phyloP scores from a whole-genome alignment of 2,888 invertebrate species.

The Boloria selene region DNA sequence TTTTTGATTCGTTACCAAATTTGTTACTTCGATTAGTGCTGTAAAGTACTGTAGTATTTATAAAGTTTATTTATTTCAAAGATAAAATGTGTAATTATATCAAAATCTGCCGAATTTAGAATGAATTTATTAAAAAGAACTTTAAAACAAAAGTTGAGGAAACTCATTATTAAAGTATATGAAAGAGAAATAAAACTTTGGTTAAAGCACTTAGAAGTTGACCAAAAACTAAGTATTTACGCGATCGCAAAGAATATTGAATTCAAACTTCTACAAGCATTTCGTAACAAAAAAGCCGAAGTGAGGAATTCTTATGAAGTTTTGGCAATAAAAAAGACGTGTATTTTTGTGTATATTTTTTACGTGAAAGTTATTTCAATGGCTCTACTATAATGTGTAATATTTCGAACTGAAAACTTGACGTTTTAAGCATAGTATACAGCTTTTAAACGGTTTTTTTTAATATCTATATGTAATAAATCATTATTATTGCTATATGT shows the following conservation, averaged over 20 bases:
- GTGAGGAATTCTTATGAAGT: slow-evolving; percentile 9
- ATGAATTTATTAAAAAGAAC: slow-evolving; percentile 5
- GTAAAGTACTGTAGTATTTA: background rate
- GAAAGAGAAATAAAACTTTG: slow-evolving; percentile 13
- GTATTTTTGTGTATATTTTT: slow-evolving; percentile 6
- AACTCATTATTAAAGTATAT: slow-evolving; percentile 8
- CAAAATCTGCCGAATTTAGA: slow-evolving; percentile 1
- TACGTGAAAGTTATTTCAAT: slow-evolving; percentile 8
- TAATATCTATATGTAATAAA: background rate
- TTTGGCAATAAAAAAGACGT: slow-evolving; percentile 3
- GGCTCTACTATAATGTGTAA: background rate
- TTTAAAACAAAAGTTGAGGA: slow-evolving; percentile 1
- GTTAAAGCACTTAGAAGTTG: slow-evolving; percentile 19
- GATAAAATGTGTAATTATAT: background rate
- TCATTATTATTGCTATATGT: background rate
- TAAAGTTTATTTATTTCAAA: background rate
- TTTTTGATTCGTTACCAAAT: background rate
- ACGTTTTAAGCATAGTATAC: slow-evolving; percentile 12
- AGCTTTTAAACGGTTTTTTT: no score
- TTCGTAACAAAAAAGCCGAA: slow-evolving; percentile 21
- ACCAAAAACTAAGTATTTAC: slow-evolving; percentile 20
- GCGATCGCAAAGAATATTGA: slow-evolving; percentile 4
- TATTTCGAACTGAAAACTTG: no score
- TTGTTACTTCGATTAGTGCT: slow-evolving; percentile 4
- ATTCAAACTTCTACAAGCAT: slow-evolving; percentile 28